Conservation (phyloP, 2,113 vertebrate genomes). For the Rhagologus leucostigma region DNA sequence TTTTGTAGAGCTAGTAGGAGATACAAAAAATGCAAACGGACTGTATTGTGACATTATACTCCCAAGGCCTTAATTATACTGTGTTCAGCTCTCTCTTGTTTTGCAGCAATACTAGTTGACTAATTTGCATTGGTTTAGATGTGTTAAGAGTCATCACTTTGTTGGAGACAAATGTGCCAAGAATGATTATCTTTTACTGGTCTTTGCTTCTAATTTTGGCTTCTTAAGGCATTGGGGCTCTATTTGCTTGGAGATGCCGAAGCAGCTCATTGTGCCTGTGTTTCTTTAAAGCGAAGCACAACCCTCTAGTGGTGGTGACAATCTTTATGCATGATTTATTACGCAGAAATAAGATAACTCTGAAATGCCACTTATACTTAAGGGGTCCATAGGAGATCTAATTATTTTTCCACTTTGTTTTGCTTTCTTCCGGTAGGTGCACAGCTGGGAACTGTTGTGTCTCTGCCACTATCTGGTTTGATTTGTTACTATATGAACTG, state of each 20-base stretch:
- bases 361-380: background rate
- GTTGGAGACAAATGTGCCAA: background rate
- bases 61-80: background rate
- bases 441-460: slow-evolving; percentile 91
- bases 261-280: background rate
- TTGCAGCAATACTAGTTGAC: background rate
- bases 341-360: background rate
- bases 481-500: slow-evolving; percentile 95
- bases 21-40: background rate
- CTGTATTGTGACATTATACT: background rate
- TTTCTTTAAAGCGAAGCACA: background rate
- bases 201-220: background rate
- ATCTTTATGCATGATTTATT: background rate
- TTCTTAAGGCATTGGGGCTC: background rate
- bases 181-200: background rate
- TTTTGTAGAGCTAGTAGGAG: background rate
- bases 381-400: background rate
- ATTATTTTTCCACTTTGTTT: background rate
- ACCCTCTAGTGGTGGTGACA: background rate
- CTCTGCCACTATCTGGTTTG: slow-evolving; percentile 89
- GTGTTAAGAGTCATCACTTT: background rate
- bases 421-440: slow-evolving; percentile 74
- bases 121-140: background rate
- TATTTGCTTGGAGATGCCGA: background rate
- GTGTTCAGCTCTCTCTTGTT: background rate